Conservation (phyloP, 2,888 invertebrate genomes). For the Pseudococcus viburni region DNA sequence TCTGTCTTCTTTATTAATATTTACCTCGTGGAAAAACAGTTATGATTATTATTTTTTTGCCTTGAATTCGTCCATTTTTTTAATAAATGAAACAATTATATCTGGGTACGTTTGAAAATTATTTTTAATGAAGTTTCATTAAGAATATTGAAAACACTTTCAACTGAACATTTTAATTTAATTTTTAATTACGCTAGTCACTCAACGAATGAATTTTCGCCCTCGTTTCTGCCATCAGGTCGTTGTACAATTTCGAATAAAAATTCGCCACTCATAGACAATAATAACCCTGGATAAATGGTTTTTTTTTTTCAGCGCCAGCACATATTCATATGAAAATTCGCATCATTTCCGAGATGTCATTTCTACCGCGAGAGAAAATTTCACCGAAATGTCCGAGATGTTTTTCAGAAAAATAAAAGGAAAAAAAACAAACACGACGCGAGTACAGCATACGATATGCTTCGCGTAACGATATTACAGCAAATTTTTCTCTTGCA, state of each 20-base stretch:
- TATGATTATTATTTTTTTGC: background rate
- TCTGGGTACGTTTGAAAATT: background rate
- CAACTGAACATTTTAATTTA: background rate
- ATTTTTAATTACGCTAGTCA: background rate
- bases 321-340: constrained; percentile 6
- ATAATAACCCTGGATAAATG: background rate
- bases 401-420: background rate
- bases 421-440: constrained; percentile 1
- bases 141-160: background rate
- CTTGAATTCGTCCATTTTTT: background rate
- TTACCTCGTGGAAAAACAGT: background rate
- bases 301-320: background rate
- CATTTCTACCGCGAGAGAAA: background rate
- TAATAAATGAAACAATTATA: background rate
- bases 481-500: background rate
- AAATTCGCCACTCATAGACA: background rate
- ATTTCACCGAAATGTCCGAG: background rate
- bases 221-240: background rate
- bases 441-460: background rate
- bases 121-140: constrained; percentile 4
- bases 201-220: background rate
- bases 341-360: background rate
- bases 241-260: background rate
- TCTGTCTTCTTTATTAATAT: background rate
- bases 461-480: background rate